These are phyloP conservation scores for Centropus bengalensis DNA, from an alignment of 2,113 vertebrate genomes.

Conservation along the genomic window DNA sequence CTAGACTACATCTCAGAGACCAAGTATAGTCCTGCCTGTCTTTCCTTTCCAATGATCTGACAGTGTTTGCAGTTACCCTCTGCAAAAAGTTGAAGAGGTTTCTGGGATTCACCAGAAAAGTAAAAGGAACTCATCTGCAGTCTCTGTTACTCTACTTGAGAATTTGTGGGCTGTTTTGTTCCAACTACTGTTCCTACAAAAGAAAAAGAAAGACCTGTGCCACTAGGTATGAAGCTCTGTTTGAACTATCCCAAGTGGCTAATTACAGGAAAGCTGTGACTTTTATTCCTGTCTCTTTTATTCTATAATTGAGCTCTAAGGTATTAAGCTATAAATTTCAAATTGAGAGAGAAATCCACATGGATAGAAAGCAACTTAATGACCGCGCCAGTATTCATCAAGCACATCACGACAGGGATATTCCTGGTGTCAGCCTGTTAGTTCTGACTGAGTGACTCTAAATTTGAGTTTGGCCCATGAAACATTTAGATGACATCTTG, in stretches of 20 bases:
- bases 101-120: not conserved
- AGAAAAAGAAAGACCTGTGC: not conserved
- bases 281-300: slow-evolving; percentile 31
- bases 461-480: not conserved
- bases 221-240: not conserved
- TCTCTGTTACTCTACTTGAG: not conserved
- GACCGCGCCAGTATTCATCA: not conserved
- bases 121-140: not conserved
- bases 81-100: not conserved
- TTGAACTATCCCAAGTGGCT: not conserved
- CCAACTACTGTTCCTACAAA: not conserved
- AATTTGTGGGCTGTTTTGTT: not conserved
- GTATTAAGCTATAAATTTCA: slow-evolving; percentile 28
- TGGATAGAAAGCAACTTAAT: not conserved
- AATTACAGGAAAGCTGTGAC: not conserved
- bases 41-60: not conserved
- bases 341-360: not conserved
- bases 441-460: not conserved
- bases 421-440: not conserved
- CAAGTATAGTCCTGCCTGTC: not conserved
- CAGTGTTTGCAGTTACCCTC: not conserved
- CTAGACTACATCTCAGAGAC: not conserved
- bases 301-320: not conserved
- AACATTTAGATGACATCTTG: not conserved
- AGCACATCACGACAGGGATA: not conserved